phyloP scores from a whole-genome alignment of 2,888 invertebrate genomes.

The Balanococcus diminutus region DNA sequence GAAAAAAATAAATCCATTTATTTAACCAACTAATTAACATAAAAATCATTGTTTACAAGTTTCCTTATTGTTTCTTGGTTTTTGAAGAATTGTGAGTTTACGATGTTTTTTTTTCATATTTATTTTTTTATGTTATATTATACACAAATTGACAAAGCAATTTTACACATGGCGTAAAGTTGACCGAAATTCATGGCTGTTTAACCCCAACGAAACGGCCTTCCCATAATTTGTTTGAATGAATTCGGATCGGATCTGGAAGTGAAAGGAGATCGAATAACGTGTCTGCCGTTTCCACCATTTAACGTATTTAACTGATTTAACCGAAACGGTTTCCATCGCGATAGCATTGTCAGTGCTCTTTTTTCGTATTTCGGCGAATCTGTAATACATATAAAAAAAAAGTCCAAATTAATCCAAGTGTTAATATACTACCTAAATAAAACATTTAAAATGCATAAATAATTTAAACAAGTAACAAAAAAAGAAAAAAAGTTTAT shows the following conservation, averaged over 20 bases:
- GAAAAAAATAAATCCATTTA: constrained; percentile 16
- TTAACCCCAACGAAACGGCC: constrained; percentile 65
- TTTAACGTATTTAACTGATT: constrained; percentile 63
- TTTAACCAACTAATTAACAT: constrained; percentile 26
- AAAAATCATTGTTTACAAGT: constrained; percentile 19
- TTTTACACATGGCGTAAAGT: neutral
- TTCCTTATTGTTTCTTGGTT: neutral
- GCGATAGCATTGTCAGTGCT: constrained; percentile 63
- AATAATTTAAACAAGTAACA: neutral
- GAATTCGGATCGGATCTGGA: constrained; percentile 56
- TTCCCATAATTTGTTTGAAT: constrained; percentile 60
- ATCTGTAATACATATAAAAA: neutral
- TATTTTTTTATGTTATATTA: neutral
- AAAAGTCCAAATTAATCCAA: neutral
- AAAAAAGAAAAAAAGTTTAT: neutral
- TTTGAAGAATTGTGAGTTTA: neutral
- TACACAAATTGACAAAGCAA: constrained; percentile 35
- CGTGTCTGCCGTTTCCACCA: constrained; percentile 57
- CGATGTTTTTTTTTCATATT: neutral
- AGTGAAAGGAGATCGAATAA: constrained; percentile 58
- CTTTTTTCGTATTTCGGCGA: constrained; percentile 60
- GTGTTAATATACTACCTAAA: no score
- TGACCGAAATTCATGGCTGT: neutral
- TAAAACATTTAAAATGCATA: neutral
- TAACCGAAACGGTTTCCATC: constrained; percentile 64